These are phyloP conservation scores for Esox niger DNA, from an alignment of 2,113 vertebrate genomes.

Conservation along the genomic window DNA sequence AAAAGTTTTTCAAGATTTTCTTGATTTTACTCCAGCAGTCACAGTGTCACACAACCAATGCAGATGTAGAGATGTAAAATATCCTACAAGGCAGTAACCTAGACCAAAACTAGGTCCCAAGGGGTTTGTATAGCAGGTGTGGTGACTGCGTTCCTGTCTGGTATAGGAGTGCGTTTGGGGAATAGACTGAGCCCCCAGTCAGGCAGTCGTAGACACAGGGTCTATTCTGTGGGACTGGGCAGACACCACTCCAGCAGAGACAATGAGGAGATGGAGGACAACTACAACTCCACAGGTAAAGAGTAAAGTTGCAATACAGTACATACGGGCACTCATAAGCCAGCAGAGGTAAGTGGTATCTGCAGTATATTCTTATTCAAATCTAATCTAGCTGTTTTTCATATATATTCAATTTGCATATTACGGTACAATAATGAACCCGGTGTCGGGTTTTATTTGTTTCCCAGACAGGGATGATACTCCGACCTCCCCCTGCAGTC, in stretches of 20 bases:
- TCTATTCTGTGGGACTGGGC: constrained; percentile 64
- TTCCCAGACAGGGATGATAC: constrained; percentile 72
- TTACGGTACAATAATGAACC: no score
- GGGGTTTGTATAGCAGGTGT: not conserved
- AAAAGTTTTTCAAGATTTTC: no score
- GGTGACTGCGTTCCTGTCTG: not conserved
- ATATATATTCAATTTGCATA: no score
- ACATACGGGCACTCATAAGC: not conserved
- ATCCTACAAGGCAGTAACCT: not conserved
- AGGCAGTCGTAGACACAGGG: constrained; percentile 56
- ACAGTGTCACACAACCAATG: not conserved
- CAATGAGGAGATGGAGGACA: constrained; percentile 64
- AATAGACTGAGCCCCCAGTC: constrained; percentile 41
- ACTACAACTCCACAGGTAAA: constrained; percentile 71
- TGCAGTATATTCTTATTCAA: no score
- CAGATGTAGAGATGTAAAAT: not conserved
- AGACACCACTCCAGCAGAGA: constrained; percentile 61
- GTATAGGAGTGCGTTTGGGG: constrained; percentile 60
- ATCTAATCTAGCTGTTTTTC: no score
- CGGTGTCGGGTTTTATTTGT: constrained; percentile 12
- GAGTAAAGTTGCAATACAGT: not conserved
- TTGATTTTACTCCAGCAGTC: no score
- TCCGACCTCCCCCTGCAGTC: constrained; percentile 72
- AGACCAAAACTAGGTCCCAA: no score
- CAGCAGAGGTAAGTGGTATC: not conserved